phyloP scores from a whole-genome alignment of 2,113 vertebrate genomes.

The Corynorhinus townsendii region DNA sequence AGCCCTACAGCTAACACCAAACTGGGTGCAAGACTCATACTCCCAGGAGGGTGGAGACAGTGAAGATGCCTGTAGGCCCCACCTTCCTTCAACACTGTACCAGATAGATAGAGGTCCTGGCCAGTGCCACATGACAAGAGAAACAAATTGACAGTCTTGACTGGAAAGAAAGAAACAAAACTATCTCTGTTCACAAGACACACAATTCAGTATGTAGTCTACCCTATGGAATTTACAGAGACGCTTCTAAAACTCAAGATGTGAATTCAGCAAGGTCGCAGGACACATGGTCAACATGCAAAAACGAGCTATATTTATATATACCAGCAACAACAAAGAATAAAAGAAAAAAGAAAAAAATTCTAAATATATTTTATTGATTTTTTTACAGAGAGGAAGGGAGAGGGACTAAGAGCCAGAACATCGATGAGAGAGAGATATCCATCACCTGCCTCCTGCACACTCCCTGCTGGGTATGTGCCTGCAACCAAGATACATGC shows the following conservation, averaged over 20 bases:
- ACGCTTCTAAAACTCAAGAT: neutral
- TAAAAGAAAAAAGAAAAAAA: neutral
- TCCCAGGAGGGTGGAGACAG: too few species aligned
- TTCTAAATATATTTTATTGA: too few species aligned
- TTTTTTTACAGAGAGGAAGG: too few species aligned
- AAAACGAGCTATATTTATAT: neutral
- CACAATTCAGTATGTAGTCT: too few species aligned
- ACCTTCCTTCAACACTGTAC: neutral
- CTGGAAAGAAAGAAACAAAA: neutral
- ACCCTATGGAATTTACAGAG: neutral
- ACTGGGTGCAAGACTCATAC: too few species aligned
- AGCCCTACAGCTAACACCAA: neutral
- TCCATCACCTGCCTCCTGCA: too few species aligned
- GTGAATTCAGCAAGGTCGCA: neutral
- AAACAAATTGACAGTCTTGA: neutral
- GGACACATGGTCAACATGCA: neutral
- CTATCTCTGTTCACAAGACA: neutral
- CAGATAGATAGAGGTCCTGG: neutral
- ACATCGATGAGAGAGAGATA: too few species aligned
- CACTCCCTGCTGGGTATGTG: too few species aligned
- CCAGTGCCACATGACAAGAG: neutral
- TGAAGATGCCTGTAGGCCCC: neutral
- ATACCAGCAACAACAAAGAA: neutral
- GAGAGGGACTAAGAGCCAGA: too few species aligned
- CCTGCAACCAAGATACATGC: too few species aligned